These are phyloP conservation scores for Caenorhabditis sp. DNA, from an alignment of 2,888 invertebrate species.

Conservation along the genomic window DNA sequence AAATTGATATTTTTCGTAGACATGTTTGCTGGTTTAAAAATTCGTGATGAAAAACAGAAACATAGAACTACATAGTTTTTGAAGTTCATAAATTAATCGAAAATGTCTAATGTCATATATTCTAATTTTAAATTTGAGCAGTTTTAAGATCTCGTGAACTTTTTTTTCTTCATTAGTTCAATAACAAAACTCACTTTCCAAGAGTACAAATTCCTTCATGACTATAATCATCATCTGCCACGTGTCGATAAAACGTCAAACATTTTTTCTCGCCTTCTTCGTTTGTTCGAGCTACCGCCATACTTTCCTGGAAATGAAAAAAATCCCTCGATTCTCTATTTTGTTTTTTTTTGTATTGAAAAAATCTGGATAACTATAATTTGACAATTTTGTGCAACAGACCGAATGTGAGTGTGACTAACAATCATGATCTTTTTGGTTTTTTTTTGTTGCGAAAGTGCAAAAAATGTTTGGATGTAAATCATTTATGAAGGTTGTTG, in stretches of 20 bases:
- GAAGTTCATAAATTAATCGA: too few species aligned
- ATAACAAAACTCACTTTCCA: neutral
- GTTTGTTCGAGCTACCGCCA: neutral
- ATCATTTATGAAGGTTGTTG: too few species aligned
- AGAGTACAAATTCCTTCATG: constrained; percentile 1
- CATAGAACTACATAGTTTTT: too few species aligned
- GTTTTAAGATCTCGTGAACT: too few species aligned
- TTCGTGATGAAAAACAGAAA: too few species aligned
- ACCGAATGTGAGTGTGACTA: neutral
- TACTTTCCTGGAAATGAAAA: neutral
- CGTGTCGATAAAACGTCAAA: constrained; percentile 1
- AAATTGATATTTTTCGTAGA: too few species aligned
- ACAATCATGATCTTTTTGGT: neutral
- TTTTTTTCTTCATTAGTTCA: neutral
- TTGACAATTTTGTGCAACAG: neutral
- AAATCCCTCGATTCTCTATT: too few species aligned
- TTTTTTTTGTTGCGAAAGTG: neutral
- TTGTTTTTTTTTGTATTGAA: too few species aligned
- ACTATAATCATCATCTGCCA: neutral
- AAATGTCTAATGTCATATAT: too few species aligned
- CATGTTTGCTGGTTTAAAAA: too few species aligned
- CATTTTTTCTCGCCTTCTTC: neutral
- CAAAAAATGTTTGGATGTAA: too few species aligned
- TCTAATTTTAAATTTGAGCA: too few species aligned
- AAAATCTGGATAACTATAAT: neutral